Evolutionary conservation across 2,888 invertebrate genomes (phyloP), one percentile per base, ranked within the genome.

Genomic region (Eilema depressum): DNA sequence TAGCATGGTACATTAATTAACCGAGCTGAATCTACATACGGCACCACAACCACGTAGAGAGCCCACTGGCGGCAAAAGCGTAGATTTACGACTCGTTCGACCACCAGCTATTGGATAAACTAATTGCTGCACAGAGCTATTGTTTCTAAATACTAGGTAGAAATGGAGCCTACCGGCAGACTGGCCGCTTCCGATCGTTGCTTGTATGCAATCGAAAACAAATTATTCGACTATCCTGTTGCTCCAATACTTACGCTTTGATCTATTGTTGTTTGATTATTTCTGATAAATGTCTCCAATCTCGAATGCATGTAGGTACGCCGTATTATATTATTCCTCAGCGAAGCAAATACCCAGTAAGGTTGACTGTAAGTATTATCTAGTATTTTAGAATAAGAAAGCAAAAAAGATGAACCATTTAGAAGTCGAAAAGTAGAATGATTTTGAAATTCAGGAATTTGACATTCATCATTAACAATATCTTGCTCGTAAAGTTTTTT

Each of bases 1-100:
- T 92, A 92, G 93, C 91, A 91, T 90, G 90, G 90, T 92, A 93
- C 94, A 94, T 95, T 94, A 94, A 95, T 95, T 95, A 94, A 93
- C 92, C 90, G 88, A 90, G 87, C 88, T 88, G 91, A 92, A 94
- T 94, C 91, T 95, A 94, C 93, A 94, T 93, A 93, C 93, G 92
- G 91, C 89, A 89, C 93, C 91, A 87, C 91, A 92, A 89, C 90
- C 90, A 90, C 90, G 89, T 89, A 89, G 90, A 85, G 90, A 88
- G 89, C 92, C 93, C 91, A 89, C 89, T 93, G 91, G 92, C 90
- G 91, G 93, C 91, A 91, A 92, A 91, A 90, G 91, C 88, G 88
- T 91, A 94, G 94, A 93, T 94, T 94, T 94, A 94, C 93, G 94
- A 93, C 92, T 92, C 89, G 91, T 92, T 92, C 93, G 92, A 92